Percentiles rank a stretch among this genome's conserved stretches.
These are phyloP conservation scores for Drosophila longiperda DNA, from an alignment of 2,888 invertebrate genomes.

Conservation along the genomic window DNA sequence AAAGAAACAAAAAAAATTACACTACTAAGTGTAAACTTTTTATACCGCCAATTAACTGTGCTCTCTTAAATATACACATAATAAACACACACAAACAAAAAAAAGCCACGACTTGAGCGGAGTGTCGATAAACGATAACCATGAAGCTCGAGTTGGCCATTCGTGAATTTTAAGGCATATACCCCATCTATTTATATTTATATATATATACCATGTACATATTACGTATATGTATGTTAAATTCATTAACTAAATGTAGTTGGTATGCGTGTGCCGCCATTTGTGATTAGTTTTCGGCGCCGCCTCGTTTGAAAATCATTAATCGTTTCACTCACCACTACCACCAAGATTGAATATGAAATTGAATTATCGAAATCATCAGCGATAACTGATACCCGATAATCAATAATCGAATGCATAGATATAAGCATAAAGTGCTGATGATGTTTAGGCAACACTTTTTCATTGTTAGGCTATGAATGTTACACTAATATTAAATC, in stretches of 20 bases:
- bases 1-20: slow-evolving; percentile 17
- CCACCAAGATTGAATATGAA: slow-evolving; percentile 25
- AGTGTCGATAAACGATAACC: slow-evolving; percentile 25
- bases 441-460: slow-evolving; percentile 44
- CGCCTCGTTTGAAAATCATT: slow-evolving; percentile 36
- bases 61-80: slow-evolving; percentile 59
- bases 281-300: slow-evolving; percentile 70
- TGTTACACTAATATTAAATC: slow-evolving; percentile 66
- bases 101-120: background rate
- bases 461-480: slow-evolving; percentile 77
- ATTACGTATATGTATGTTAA: slow-evolving; percentile 51
- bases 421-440: slow-evolving; percentile 33
- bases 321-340: slow-evolving; percentile 44
- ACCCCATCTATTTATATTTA: slow-evolving; percentile 43
- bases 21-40: slow-evolving; percentile 63
- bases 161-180: slow-evolving; percentile 41
- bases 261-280: slow-evolving; percentile 63
- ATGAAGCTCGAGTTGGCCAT: slow-evolving; percentile 9
- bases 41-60: slow-evolving; percentile 81
- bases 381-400: slow-evolving; percentile 8
- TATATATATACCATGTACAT: slow-evolving; percentile 25
- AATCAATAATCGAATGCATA: slow-evolving; percentile 26
- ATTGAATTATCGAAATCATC: slow-evolving; percentile 25
- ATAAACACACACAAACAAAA: slow-evolving; percentile 30
- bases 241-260: slow-evolving; percentile 53